Evolutionary conservation across 2,797 vertebrate genomes (phyloP).

Genomic region (Pseudomugil tenellus): DNA sequence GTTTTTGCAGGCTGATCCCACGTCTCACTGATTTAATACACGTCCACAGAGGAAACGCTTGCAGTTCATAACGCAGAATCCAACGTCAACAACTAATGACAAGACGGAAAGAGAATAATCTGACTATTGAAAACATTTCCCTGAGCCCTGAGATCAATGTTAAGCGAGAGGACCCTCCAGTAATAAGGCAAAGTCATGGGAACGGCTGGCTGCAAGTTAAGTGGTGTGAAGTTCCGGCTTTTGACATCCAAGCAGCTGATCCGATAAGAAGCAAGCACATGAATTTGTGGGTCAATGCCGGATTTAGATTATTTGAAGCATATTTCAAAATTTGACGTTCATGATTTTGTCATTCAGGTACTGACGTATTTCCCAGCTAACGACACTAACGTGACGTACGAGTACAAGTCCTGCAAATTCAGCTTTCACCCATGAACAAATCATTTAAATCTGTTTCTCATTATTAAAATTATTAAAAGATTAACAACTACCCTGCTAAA

Average conservation of each 20-base stretch:
- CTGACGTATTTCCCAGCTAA: neutral
- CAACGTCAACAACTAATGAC: conserved; percentile 39
- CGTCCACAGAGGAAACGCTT: conserved; percentile 18
- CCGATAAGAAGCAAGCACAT: conserved; percentile 2
- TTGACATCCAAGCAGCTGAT: conserved; percentile 14
- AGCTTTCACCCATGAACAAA: neutral
- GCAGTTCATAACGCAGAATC: conserved; percentile 27
- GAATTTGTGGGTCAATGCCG: conserved; percentile 7
- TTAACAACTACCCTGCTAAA: conserved; percentile 4
- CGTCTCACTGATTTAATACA: conserved; percentile 24
- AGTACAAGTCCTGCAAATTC: neutral
- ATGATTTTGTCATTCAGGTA: neutral
- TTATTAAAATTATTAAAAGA: neutral
- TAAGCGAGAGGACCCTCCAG: conserved; percentile 28
- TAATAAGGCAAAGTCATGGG: conserved; percentile 38
- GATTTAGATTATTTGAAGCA: neutral
- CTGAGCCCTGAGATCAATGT: conserved; percentile 33
- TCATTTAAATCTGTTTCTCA: neutral
- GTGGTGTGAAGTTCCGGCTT: conserved; percentile 4
- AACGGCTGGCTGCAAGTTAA: conserved; percentile 24
- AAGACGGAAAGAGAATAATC: conserved; percentile 21
- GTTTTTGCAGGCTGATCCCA: conserved; percentile 35
- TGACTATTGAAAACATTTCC: conserved; percentile 31
- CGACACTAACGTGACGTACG: neutral
- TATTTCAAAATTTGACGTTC: neutral